Percentiles rank a stretch among this genome's conserved stretches.
Conservation (phyloP, 1,140 invertebrate species). For the Pseudomyrmex flavicornis region DNA sequence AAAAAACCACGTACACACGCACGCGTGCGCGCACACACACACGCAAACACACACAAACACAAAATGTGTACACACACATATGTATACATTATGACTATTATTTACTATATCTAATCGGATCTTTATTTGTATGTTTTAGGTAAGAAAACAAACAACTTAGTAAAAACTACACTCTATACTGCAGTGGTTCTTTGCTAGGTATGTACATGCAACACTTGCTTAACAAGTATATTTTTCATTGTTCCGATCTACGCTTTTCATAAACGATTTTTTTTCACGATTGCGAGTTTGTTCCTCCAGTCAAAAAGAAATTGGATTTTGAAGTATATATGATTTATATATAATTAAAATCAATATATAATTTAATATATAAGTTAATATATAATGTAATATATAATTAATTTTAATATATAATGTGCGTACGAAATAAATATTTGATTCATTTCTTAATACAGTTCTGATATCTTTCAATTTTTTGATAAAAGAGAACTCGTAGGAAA, state of each 20-base stretch:
- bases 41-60: no score
- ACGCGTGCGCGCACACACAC: no score
- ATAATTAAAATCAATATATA: no score
- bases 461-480: no score
- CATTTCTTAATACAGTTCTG: no score
- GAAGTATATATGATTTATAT: no score
- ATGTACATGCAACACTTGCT: conserved; percentile 50
- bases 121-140: conserved; percentile 60
- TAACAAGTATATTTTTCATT: conserved; percentile 52
- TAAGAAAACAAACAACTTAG: conserved; percentile 17
- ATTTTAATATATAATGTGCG: no score
- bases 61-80: rapidly evolving
- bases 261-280: background rate
- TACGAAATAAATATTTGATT: no score
- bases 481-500: background rate
- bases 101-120: conserved; percentile 52
- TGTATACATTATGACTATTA: conserved; percentile 32
- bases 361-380: no score
- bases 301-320: background rate
- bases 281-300: conserved; percentile 8
- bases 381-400: no score
- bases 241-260: conserved; percentile 1
- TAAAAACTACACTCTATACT: background rate
- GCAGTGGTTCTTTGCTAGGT: conserved; percentile 2
- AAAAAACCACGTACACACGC: no score